Percentiles rank a stretch among this genome's conserved stretches.
These are phyloP conservation scores for Saccopteryx bilineata DNA, from an alignment of 2,113 vertebrate species.

Conservation along the genomic window DNA sequence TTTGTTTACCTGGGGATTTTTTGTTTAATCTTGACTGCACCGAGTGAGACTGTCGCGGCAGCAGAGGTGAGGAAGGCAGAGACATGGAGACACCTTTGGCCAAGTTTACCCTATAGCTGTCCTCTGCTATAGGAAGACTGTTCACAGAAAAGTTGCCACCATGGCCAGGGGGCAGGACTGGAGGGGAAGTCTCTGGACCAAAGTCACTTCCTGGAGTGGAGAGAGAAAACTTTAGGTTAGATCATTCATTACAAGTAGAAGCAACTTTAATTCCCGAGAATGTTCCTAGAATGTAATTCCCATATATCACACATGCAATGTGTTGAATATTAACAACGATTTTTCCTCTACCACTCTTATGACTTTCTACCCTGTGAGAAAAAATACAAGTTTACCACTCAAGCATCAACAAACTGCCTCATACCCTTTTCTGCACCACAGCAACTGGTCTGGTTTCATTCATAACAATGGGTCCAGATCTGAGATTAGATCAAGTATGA, in stretches of 20 bases:
- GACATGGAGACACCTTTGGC: slow-evolving; percentile 97
- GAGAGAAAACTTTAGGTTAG: slow-evolving; percentile 29
- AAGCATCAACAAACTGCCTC: neutral
- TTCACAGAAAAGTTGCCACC: slow-evolving; percentile 84
- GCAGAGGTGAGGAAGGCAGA: slow-evolving; percentile 96
- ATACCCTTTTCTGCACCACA: neutral
- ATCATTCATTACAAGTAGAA: neutral
- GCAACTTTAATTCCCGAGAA: neutral
- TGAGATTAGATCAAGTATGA: slow-evolving; percentile 28
- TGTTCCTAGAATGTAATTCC: neutral
- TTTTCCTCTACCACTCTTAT: neutral
- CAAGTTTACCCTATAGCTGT: slow-evolving; percentile 90
- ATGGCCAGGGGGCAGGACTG: slow-evolving; percentile 83
- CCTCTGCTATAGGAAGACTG: slow-evolving; percentile 86
- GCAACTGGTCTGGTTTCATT: neutral
- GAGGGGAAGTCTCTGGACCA: slow-evolving; percentile 87
- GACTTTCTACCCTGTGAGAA: neutral
- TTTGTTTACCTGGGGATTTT: slow-evolving; percentile 95
- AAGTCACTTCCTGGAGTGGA: slow-evolving; percentile 89
- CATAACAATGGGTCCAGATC: neutral
- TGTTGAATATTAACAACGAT: neutral
- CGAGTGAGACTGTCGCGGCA: slow-evolving; percentile 95
- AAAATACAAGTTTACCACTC: neutral
- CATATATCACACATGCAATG: neutral
- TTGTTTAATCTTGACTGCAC: slow-evolving; percentile 93